Evolutionary conservation across 2,113 vertebrate genomes (phyloP), one percentile per base, ranked within the genome.

Genomic region (Myocastor coypus): DNA sequence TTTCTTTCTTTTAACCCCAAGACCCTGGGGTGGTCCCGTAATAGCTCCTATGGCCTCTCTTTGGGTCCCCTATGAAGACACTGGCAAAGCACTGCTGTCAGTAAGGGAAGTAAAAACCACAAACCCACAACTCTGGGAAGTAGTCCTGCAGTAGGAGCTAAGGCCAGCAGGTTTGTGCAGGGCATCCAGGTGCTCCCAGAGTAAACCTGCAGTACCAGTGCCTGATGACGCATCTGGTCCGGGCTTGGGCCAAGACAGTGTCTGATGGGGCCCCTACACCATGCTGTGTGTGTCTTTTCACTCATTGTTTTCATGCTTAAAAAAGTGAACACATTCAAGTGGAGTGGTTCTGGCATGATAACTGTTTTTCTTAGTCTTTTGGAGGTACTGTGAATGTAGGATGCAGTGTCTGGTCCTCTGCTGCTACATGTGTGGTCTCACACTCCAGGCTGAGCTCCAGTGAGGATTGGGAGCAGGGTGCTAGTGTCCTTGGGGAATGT

Each of bases 31-130:
- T 59, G 80, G 14, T 32, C 46, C 46, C 5, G 4, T 57, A 20
- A 34, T 20, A 73, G 37, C 14, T 64, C 34, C 6, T 42, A n/a
- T 28, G 30, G 71, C 37, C 37, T 26, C 59, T 12, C 22, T 61
- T 28, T 0, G 52, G 12, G 83, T 92, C 75, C 80, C 86, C 57
- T 52, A 1, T 83, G 95, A 97, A 94, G 93, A 80, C 87, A 92
- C 94, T 75, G 30, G 78, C n/a, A 32, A 42, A 71, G 88, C 55
- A 46, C 40, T 42, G 14, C 5, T 9, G 32, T 91, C 5, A 26
- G 82, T 59, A 59, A 89, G 83, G 46, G 95, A 95, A 92, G 64
- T 84, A 6, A 63, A 96, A 95, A 93, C 50, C 9, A 9, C 69
- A 80, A 94, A 95, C 32, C 50, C 52, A 4, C 0, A 19, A 11